Percentiles rank a stretch among this genome's conserved stretches.
phyloP scores from a whole-genome alignment of 2,797 vertebrate species.

The Rhinatrema bivittatum region DNA sequence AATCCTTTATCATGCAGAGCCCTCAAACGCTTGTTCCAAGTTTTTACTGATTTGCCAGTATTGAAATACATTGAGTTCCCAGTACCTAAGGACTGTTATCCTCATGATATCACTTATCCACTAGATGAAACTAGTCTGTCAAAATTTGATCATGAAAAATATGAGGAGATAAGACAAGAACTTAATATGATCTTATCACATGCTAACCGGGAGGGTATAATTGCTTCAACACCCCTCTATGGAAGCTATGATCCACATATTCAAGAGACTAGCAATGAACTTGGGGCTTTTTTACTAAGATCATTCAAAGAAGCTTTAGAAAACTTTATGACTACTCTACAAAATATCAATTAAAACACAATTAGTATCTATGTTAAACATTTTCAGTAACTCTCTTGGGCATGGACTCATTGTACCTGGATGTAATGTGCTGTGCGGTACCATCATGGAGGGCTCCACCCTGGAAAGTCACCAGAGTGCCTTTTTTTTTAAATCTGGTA shows the following conservation, averaged over 20 bases:
- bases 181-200: constrained; percentile 63
- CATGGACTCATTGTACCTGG: too few species aligned
- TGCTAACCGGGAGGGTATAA: constrained; percentile 64
- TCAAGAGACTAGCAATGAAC: constrained; percentile 83
- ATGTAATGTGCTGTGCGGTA: too few species aligned
- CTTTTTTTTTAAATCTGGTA: too few species aligned
- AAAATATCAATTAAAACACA: constrained; percentile 33
- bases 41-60: constrained; percentile 60
- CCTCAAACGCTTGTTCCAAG: constrained; percentile 62
- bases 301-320: constrained; percentile 76
- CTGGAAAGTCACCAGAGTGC: too few species aligned
- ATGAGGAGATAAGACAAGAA: constrained; percentile 57
- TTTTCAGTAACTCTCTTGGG: too few species aligned
- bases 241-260: constrained; percentile 83
- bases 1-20: constrained; percentile 76
- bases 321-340: constrained; percentile 59
- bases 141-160: constrained; percentile 69
- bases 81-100: constrained; percentile 85
- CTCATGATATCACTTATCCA: constrained; percentile 68
- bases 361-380: too few species aligned
- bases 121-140: constrained; percentile 66
- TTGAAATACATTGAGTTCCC: constrained; percentile 79
- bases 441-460: too few species aligned
- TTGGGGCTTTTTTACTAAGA: constrained; percentile 74
- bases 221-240: constrained; percentile 72